These are phyloP conservation scores for Brachynemurus nebulosus DNA, from an alignment of 2,888 invertebrate species.

Conservation along the genomic window DNA sequence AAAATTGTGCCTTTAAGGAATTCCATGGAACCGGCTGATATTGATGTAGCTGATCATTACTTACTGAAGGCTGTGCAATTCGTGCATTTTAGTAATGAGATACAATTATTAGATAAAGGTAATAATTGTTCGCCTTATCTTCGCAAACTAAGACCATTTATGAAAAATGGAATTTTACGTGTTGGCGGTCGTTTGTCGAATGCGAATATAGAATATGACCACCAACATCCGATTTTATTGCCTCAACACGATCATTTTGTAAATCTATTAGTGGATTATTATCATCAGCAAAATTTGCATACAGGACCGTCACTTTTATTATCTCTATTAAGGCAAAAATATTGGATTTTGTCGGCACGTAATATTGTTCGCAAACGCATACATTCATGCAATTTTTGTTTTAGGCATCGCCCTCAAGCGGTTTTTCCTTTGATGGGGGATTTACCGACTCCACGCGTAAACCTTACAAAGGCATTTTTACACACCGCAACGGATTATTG, in stretches of 20 bases:
- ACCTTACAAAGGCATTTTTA: too few relatives aligned
- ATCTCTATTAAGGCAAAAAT: slow-evolving; percentile 16
- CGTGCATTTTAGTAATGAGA: slow-evolving; percentile 6
- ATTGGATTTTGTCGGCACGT: slow-evolving; percentile 16
- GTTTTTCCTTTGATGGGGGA: not conserved
- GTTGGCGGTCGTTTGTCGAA: slow-evolving; percentile 12
- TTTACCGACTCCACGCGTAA: too few relatives aligned
- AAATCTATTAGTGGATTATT: slow-evolving; percentile 15
- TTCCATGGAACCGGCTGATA: slow-evolving; percentile 1
- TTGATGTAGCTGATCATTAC: slow-evolving; percentile 5
- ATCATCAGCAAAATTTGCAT: slow-evolving; percentile 14
- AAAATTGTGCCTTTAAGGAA: not conserved
- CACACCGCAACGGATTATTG: not conserved
- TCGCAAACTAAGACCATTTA: slow-evolving; percentile 11
- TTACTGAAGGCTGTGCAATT: slow-evolving; percentile 9
- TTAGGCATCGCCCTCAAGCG: too few relatives aligned
- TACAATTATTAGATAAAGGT: slow-evolving; percentile 3
- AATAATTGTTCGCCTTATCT: slow-evolving; percentile 9
- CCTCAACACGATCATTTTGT: slow-evolving; percentile 9
- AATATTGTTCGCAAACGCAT: too few relatives aligned
- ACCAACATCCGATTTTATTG: slow-evolving; percentile 12
- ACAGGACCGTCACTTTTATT: slow-evolving; percentile 14
- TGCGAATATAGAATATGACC: slow-evolving; percentile 6
- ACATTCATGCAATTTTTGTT: too few relatives aligned
- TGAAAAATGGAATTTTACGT: slow-evolving; percentile 11